phyloP scores from a whole-genome alignment of 2,113 vertebrate genomes.

The Xiphias gladius region DNA sequence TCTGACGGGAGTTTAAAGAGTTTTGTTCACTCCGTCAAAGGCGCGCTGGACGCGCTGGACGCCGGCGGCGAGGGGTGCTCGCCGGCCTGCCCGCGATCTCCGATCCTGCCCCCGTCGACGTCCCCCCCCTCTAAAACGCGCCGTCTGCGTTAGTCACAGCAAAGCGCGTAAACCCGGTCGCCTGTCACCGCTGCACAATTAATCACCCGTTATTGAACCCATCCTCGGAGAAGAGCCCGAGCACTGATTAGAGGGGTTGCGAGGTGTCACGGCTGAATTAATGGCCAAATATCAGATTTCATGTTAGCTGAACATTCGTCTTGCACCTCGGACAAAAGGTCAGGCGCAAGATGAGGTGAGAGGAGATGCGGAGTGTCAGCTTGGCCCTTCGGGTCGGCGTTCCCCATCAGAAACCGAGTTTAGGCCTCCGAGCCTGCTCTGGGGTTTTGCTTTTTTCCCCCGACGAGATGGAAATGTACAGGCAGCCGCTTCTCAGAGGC shows the following conservation, averaged over 20 bases:
- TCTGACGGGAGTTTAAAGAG: background rate
- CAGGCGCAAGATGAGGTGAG: conserved; percentile 68
- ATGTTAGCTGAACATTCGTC: conserved; percentile 53
- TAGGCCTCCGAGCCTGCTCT: conserved; percentile 21
- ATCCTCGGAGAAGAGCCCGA: conserved; percentile 53
- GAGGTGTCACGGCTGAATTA: conserved; percentile 56
- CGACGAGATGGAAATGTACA: conserved; percentile 9
- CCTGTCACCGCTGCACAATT: conserved; percentile 13
- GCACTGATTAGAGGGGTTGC: conserved; percentile 63
- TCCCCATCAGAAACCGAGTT: conserved; percentile 17
- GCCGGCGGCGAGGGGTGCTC: background rate
- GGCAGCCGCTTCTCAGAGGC: background rate
- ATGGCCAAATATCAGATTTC: conserved; percentile 71
- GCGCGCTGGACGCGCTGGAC: no score
- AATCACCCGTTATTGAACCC: conserved; percentile 47
- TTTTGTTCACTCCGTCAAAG: background rate
- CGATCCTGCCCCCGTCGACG: no score
- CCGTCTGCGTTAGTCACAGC: background rate
- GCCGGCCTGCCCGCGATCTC: no score
- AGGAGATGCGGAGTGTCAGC: conserved; percentile 55
- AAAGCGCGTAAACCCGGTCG: conserved; percentile 6
- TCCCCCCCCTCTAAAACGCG: background rate
- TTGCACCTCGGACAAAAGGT: conserved; percentile 67
- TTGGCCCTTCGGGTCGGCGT: conserved; percentile 19
- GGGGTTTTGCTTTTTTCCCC: background rate